Percentiles rank a stretch among this genome's conserved stretches.
Conservation (phyloP, 1,140 invertebrate species). For the Penaeus vannamei region DNA sequence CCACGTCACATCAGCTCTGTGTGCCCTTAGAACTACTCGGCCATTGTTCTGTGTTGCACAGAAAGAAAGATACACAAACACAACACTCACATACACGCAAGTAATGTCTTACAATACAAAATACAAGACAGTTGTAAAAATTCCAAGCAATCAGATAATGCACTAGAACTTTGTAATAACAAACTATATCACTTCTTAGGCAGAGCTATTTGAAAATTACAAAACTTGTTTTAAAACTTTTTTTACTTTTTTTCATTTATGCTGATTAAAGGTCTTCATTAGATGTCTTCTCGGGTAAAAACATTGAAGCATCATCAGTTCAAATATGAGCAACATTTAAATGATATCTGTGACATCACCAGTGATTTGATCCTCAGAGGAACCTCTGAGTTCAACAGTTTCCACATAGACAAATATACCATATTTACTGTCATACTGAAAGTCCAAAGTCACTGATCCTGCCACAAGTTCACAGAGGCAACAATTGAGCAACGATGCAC, state of each 20-base stretch:
- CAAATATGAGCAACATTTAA: slow-evolving; percentile 23
- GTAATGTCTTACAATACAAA: slow-evolving; percentile 16
- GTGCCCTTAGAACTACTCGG: too few species aligned
- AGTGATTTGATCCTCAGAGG: neutral
- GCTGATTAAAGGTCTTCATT: neutral
- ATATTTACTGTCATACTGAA: too few species aligned
- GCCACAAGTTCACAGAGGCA: slow-evolving; percentile 40
- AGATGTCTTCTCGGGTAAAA: too few species aligned
- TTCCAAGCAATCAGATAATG: slow-evolving; percentile 4
- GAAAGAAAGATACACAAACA: slow-evolving; percentile 17
- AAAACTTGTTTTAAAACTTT: too few species aligned
- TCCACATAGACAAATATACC: too few species aligned
- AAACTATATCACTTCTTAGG: too few species aligned
- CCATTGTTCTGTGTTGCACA: slow-evolving; percentile 9
- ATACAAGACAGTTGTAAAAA: slow-evolving; percentile 28
- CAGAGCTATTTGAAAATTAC: too few species aligned
- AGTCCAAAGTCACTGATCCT: neutral
- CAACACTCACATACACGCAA: slow-evolving; percentile 11
- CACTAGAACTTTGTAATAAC: neutral
- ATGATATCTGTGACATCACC: neutral
- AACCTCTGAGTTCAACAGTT: neutral
- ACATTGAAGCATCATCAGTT: too few species aligned
- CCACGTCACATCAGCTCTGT: too few species aligned
- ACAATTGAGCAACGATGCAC: slow-evolving; percentile 56
- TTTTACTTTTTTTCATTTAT: slow-evolving; percentile 9